A percentile compares a stretch with the other conserved stretches of the same genome.
Conservation (phyloP, 2,888 invertebrate genomes). For the Drosophila neonasuta region DNA sequence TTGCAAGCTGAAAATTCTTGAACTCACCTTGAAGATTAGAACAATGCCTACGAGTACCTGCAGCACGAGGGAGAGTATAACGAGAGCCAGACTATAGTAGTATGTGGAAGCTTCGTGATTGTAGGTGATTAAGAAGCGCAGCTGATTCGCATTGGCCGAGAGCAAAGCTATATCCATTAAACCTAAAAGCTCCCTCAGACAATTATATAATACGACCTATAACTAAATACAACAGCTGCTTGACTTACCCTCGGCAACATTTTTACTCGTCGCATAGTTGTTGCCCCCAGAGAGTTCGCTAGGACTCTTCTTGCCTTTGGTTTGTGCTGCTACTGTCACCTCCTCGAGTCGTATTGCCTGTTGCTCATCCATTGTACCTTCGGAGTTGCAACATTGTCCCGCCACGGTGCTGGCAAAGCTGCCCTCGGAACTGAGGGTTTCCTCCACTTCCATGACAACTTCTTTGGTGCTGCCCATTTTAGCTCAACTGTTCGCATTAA, state of each 20-base stretch:
- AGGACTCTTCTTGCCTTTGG: slow-evolving; percentile 32
- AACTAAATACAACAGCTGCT: neutral
- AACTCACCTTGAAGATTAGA: slow-evolving; percentile 85
- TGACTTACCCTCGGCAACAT: slow-evolving; percentile 78
- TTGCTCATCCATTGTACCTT: neutral
- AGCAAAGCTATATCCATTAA: slow-evolving; percentile 88
- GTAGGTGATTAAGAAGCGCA: slow-evolving; percentile 86
- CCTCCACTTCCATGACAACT: slow-evolving; percentile 51
- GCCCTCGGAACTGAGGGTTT: slow-evolving; percentile 48
- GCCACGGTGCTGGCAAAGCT: slow-evolving; percentile 54
- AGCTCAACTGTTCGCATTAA: slow-evolving; percentile 14
- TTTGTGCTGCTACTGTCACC: neutral
- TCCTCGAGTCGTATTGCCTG: neutral
- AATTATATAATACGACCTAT: neutral
- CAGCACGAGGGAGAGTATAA: slow-evolving; percentile 84
- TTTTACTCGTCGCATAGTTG: slow-evolving; percentile 79
- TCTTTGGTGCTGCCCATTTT: slow-evolving; percentile 45
- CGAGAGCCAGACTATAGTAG: slow-evolving; percentile 84
- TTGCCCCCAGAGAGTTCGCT: slow-evolving; percentile 46
- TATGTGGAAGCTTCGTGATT: slow-evolving; percentile 85
- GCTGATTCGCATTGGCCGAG: slow-evolving; percentile 88
- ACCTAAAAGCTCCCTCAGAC: slow-evolving; percentile 79
- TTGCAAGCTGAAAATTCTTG: neutral
- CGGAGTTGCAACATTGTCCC: slow-evolving; percentile 48
- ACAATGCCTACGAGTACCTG: slow-evolving; percentile 86